A percentile compares a stretch with the other conserved stretches of the same genome.
Evolutionary conservation across 2,888 invertebrate genomes (phyloP).

Genomic region (Exocentrus adspersus): DNA sequence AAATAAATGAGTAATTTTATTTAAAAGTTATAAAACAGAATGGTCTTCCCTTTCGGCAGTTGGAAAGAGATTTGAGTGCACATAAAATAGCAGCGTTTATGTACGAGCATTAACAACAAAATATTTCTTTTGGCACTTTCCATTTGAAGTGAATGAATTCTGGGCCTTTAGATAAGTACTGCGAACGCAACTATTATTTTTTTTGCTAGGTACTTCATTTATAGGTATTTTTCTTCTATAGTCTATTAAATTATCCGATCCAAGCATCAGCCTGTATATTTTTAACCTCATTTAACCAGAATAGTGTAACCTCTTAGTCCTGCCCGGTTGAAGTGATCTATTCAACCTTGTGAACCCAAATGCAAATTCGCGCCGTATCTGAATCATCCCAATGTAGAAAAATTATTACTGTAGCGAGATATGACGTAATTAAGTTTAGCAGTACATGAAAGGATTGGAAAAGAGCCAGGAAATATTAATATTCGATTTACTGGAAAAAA

Average conservation of each 20-base stretch:
- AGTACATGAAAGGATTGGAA: not conserved
- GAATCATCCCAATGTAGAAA: not conserved
- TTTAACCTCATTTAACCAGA: not conserved
- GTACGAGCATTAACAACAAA: not conserved
- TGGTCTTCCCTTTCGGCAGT: not conserved
- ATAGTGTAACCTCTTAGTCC: not conserved
- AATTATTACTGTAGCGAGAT: not conserved
- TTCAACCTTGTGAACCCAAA: not conserved
- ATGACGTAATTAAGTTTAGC: not conserved
- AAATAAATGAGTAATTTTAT: not conserved
- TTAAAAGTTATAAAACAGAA: constrained; percentile 3
- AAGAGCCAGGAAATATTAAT: not conserved
- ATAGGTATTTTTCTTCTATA: too few relatives aligned
- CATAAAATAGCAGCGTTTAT: not conserved
- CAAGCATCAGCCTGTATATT: not conserved
- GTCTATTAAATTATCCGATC: not conserved
- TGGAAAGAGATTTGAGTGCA: not conserved
- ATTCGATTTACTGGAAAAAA: not conserved
- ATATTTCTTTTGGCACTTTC: not conserved
- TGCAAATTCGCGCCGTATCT: not conserved
- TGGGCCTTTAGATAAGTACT: not conserved
- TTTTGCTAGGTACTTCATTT: too few relatives aligned
- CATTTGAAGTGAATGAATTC: not conserved
- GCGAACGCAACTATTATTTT: too few relatives aligned
- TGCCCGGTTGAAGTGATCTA: not conserved